Evolutionary conservation across 2,113 vertebrate species (phyloP).

Genomic region (Corvus cornix): DNA sequence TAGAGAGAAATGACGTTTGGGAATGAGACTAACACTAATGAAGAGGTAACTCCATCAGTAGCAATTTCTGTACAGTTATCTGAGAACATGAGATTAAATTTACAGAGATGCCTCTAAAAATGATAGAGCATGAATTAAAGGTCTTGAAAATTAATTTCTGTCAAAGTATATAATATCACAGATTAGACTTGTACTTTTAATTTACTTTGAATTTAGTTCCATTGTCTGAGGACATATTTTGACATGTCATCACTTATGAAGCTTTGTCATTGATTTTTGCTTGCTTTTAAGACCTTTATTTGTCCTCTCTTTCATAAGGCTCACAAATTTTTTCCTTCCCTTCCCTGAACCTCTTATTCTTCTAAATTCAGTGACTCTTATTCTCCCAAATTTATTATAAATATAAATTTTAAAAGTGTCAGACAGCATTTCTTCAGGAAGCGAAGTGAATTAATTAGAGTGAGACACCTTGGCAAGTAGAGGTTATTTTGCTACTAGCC

Average conservation of each 20-base stretch:
- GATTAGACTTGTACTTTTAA: not conserved
- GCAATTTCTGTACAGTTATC: not conserved
- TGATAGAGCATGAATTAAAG: not conserved
- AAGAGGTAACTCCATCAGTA: not conserved
- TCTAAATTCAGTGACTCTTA: not conserved
- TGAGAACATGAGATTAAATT: not conserved
- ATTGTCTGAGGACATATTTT: not conserved
- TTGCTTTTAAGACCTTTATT: not conserved
- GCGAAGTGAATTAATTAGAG: not conserved
- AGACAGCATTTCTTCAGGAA: not conserved
- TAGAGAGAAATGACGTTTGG: not conserved
- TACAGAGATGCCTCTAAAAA: not conserved
- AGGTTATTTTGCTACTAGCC: not conserved
- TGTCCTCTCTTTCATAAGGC: not conserved
- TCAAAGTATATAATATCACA: not conserved
- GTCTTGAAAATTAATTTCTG: not conserved
- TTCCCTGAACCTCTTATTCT: not conserved
- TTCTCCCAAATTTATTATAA: not conserved
- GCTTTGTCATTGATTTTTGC: not conserved
- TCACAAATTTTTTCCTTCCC: not conserved
- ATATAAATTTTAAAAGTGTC: not conserved
- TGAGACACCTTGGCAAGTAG: not conserved
- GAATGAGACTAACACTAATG: not conserved
- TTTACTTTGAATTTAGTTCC: not conserved
- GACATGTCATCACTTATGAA: not conserved